Evolutionary conservation across 2,113 vertebrate genomes (phyloP), one percentile per base, ranked within the genome.

Genomic region (Petrocephalus microphthalmus): DNA sequence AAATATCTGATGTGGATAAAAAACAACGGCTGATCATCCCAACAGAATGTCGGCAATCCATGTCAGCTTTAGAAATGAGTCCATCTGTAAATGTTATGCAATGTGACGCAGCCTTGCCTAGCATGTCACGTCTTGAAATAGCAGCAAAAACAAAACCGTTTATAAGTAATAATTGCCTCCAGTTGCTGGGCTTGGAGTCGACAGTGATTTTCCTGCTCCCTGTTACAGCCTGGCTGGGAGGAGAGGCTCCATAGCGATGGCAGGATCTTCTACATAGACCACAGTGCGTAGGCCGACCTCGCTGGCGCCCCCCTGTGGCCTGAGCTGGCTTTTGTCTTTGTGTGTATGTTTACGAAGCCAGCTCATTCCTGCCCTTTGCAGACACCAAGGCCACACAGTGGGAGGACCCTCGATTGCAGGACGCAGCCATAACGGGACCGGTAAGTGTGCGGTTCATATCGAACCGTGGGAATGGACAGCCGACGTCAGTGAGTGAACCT

Each of bases 331-430:
- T 78, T 33, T 33, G n/a, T 85, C 45, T 51, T 60, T 86, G 15
- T 89, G 45, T 85, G 33, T 53, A 17, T 87, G 7, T 74, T 42
- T 85, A 8, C 54, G 13, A 87, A 54, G 53, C 15, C n/a, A 54
- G 25, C 8, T 15, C 1, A 37, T 85, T 20, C 20, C 0, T 81
- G 56, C 54, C 19, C 87, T 53, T 89, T 92, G 90, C 1, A 99
- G 98, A 99, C 93, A 98, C 97, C 5, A 99, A 96, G 92, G 96
- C 54, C 91, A 99, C 98, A 45, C 98, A 99, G 5, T 99, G 98
- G 98, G 98, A 99, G 71, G 98, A 99, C 91, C 98, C 98, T 78
- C 96, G 98, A 90, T 92, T 99, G 89, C 97, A 99, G 94, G 97
- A 95, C 88, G 96, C 95, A 10, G 96, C 97, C 84, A 97, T 98